Evolutionary conservation across 2,797 vertebrate species (phyloP).

Genomic region (Lepilemur ruficaudatus): DNA sequence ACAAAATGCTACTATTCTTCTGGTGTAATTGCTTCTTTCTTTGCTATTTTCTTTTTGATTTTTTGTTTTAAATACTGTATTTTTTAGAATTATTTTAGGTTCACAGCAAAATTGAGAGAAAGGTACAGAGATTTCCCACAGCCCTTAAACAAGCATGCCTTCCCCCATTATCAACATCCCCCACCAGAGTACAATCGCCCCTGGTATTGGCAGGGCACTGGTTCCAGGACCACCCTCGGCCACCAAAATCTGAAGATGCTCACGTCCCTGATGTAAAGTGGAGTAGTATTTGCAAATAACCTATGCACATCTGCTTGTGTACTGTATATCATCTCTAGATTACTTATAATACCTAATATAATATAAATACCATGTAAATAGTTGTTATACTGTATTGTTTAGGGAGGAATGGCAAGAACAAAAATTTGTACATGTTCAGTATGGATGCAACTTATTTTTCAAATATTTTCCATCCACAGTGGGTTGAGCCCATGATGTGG

Average conservation of each 20-base stretch:
- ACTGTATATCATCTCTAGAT: neutral
- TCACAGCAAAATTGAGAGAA: neutral
- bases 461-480: neutral
- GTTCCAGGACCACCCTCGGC: neutral
- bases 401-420: neutral
- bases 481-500: neutral
- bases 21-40: neutral
- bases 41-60: neutral
- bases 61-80: neutral
- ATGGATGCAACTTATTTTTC: neutral
- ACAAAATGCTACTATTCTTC: neutral
- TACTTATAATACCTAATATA: neutral
- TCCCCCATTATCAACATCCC: neutral
- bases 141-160: too few species aligned
- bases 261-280: neutral
- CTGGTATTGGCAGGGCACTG: neutral
- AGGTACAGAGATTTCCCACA: neutral
- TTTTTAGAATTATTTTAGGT: neutral
- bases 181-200: neutral
- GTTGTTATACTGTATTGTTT: neutral
- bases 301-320: neutral
- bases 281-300: neutral
- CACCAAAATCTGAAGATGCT: neutral
- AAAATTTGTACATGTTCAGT: neutral
- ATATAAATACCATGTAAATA: neutral